phyloP scores from a whole-genome alignment of 2,113 vertebrate species.

The Podarcis raffonei region DNA sequence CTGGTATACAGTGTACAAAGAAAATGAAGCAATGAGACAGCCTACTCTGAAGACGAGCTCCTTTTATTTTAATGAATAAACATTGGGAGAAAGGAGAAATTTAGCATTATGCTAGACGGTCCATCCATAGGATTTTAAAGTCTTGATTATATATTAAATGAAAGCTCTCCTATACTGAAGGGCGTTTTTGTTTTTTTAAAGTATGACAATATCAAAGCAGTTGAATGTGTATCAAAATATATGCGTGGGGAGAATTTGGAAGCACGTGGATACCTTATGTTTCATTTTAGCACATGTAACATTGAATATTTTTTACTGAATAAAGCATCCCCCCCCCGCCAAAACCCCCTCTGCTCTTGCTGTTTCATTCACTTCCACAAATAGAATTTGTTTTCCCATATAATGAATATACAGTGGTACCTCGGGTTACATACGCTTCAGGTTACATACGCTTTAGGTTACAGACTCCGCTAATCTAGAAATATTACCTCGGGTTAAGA shows the following conservation, averaged over 20 bases:
- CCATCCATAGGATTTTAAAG: conserved; percentile 30
- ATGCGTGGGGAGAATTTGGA: not conserved
- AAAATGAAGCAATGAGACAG: conserved; percentile 73
- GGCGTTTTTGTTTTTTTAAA: not conserved
- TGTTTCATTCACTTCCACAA: not conserved
- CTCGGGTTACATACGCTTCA: too few species aligned
- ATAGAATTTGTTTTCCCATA: not conserved
- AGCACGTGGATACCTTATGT: not conserved
- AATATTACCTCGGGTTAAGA: too few species aligned
- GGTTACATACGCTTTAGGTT: too few species aligned
- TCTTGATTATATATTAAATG: conserved; percentile 4
- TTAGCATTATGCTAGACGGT: not conserved
- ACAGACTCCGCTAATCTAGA: too few species aligned
- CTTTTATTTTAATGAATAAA: conserved; percentile 5
- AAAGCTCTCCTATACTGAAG: conserved; percentile 23
- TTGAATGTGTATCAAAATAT: not conserved
- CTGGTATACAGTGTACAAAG: conserved; percentile 79
- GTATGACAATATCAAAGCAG: conserved; percentile 17
- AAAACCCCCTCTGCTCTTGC: not conserved
- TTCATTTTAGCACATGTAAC: conserved; percentile 32
- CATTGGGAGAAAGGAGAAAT: not conserved
- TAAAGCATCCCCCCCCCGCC: conserved; percentile 5
- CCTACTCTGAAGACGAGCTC: conserved; percentile 16
- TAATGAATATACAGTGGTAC: not conserved
- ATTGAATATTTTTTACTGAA: conserved; percentile 43